Evolutionary conservation across 1,140 invertebrate genomes (phyloP), one percentile per base, ranked within the genome.

Genomic region (Drosophila murphyi): DNA sequence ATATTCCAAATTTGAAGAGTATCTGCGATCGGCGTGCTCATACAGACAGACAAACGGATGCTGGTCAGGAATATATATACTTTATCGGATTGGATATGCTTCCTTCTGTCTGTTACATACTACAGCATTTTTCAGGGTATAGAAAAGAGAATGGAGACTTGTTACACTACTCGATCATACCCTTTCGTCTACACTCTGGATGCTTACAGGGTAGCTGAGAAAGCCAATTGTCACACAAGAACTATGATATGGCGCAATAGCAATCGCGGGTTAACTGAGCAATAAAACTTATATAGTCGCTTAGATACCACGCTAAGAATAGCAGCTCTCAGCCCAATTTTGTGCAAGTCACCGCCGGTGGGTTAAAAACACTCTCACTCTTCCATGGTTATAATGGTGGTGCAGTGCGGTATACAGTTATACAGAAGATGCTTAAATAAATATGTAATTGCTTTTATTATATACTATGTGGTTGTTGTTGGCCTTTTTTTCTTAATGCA

Each of bases 331-430:
- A 2, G 2, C 10, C 3, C 1, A 8, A 29, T 34, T 35, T 61
- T 52, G 8, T 12, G 70, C 70, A 72, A 72, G 70, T 72, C 70
- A 72, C 54, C 54, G 37, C 20, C 7, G 32, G 4, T 69, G 35
- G 54, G 54, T 28, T 29, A 34, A 28, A 4, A 55, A 5, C 12
- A 62, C 51, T 56, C 51, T 47, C 47, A 35, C 29, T 45, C 47
- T 35, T 34, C 2, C 6, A 20, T 3, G 29, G 31, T 20, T 8
- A 8, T 55, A 5, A 20, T 62, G 47, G 28, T 62, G 60, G 47
- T 50, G 47, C 60, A 4, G 52, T 55, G 60, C 45, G 47, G 34
- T 20, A 43, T 34, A 34, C 28, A 63, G 35, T 52, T 63, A 35
- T 4, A 39, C 34, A 10, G 50, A 3, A 28, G 51, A 28, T 29